These are phyloP conservation scores for Scaptomyza caliginosa DNA, from an alignment of 2,888 invertebrate species.

Conservation along the genomic window DNA sequence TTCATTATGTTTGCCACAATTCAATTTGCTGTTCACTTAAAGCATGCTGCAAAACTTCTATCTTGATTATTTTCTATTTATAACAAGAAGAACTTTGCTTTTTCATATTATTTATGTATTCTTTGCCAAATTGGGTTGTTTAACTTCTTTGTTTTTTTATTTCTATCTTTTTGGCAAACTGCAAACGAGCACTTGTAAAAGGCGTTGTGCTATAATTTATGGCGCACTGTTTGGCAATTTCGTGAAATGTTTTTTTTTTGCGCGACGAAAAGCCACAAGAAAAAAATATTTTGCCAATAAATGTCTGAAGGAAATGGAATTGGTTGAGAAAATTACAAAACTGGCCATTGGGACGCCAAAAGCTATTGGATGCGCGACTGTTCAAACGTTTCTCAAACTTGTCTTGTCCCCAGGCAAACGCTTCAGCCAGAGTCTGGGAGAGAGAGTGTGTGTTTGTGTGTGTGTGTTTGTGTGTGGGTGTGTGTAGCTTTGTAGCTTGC, in stretches of 20 bases:
- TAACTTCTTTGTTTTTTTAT: neutral
- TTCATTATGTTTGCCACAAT: neutral
- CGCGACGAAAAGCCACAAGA: neutral
- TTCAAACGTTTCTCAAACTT: neutral
- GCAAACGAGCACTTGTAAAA: neutral
- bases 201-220: slow-evolving; percentile 39
- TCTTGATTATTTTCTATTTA: slow-evolving; percentile 9
- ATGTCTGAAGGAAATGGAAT: slow-evolving; percentile 21
- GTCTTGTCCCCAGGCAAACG: neutral
- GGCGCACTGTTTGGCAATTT: slow-evolving; percentile 23
- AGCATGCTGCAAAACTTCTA: slow-evolving; percentile 5
- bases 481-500: neutral
- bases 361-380: slow-evolving; percentile 27
- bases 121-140: neutral
- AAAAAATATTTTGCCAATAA: slow-evolving; percentile 31
- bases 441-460: neutral
- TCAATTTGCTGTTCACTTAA: slow-evolving; percentile 19
- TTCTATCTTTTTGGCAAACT: neutral
- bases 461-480: neutral
- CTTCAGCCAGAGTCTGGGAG: too few relatives aligned
- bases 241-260: slow-evolving; percentile 15
- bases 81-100: slow-evolving; percentile 13
- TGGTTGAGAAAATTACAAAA: slow-evolving; percentile 38
- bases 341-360: slow-evolving; percentile 51
- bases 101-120: neutral